A percentile compares a stretch with the other conserved stretches of the same genome.
phyloP scores from a whole-genome alignment of 2,888 invertebrate genomes.

The Cheilosia vernalis region DNA sequence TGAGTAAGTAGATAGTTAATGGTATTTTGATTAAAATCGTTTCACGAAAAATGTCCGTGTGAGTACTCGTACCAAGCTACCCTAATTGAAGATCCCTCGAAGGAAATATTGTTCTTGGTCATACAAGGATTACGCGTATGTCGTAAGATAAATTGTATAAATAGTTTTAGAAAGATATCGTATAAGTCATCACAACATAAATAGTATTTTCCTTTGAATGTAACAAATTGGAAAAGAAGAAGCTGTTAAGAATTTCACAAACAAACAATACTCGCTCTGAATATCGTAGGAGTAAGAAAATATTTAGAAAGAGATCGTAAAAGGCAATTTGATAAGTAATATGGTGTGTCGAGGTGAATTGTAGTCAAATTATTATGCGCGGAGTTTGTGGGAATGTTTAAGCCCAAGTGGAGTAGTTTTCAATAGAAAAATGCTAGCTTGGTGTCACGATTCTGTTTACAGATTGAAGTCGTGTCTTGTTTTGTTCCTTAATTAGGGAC shows the following conservation, averaged over 20 bases:
- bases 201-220: background rate
- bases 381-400: too few species aligned
- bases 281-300: background rate
- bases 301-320: background rate
- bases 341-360: background rate
- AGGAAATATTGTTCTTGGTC: background rate
- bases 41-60: too few species aligned
- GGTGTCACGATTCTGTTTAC: too few species aligned
- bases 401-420: too few species aligned
- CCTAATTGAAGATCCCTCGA: too few species aligned
- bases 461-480: too few species aligned
- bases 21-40: background rate
- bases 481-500: too few species aligned
- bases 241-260: background rate
- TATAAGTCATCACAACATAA: constrained; percentile 11
- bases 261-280: constrained; percentile 3
- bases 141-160: constrained; percentile 10
- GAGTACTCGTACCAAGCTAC: too few species aligned
- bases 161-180: constrained; percentile 11
- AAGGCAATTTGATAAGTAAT: background rate
- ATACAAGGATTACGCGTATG: background rate
- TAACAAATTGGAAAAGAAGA: background rate
- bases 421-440: too few species aligned
- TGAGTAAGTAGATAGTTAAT: constrained; percentile 1
- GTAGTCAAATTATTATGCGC: too few species aligned